Evolutionary conservation across 2,113 vertebrate genomes (phyloP).

Genomic region (Buteo buteo): DNA sequence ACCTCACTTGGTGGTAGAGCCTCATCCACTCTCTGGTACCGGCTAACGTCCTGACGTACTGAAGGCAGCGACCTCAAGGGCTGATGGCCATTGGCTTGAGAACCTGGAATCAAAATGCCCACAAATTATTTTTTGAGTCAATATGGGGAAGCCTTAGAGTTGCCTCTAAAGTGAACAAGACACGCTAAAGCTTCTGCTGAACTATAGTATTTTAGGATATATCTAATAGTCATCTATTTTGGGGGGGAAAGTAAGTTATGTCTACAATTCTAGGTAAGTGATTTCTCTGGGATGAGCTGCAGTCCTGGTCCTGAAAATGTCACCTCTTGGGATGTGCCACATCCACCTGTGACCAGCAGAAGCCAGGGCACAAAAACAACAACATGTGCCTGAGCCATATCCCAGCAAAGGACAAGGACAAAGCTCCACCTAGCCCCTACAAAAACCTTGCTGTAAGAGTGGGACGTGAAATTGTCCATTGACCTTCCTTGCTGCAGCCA

Average conservation of each 20-base stretch:
- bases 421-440: neutral
- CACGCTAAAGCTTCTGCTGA: neutral
- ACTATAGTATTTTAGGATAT: neutral
- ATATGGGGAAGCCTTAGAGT: neutral
- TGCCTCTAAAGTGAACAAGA: neutral
- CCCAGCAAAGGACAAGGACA: neutral
- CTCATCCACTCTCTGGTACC: constrained; percentile 98
- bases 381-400: neutral
- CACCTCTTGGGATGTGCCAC: neutral
- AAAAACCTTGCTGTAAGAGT: neutral
- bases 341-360: neutral
- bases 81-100: constrained; percentile 86
- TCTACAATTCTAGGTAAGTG: neutral
- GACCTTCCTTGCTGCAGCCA: neutral
- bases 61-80: constrained; percentile 88
- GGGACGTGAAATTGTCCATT: neutral
- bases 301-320: neutral
- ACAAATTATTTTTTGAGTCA: neutral
- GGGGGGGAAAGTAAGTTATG: neutral
- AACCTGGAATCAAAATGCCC: constrained; percentile 67
- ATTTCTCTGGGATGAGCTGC: neutral
- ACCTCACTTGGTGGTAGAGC: constrained; percentile 96
- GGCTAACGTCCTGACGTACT: constrained; percentile 91
- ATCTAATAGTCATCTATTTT: neutral
- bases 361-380: neutral